Percentiles rank a stretch among this genome's conserved stretches.
Conservation (phyloP, 1,140 invertebrate genomes). For the Drosophila persimilis region DNA sequence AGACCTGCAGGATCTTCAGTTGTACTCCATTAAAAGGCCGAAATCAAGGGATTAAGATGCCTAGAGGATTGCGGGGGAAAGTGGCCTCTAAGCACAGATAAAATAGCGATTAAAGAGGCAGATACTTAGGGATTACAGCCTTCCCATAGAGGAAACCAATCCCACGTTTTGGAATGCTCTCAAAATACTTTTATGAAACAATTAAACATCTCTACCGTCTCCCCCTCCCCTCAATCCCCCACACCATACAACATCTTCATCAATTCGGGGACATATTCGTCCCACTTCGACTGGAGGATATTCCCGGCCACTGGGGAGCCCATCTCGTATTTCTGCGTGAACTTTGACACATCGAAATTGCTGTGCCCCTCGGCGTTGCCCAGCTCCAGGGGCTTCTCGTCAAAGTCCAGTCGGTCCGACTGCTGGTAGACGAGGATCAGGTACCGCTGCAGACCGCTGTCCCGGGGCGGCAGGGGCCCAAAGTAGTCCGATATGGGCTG, state of each 20-base stretch:
- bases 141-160: not conserved
- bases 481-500: slow-evolving; percentile 91
- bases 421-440: slow-evolving; percentile 94
- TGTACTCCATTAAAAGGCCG: slow-evolving; percentile 63
- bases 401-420: slow-evolving; percentile 57
- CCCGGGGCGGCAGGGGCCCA: slow-evolving; percentile 92
- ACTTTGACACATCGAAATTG: slow-evolving; percentile 90
- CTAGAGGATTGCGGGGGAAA: not conserved
- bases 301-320: slow-evolving; percentile 93
- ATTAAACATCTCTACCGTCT: not conserved
- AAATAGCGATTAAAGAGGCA: too few species aligned
- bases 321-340: slow-evolving; percentile 87
- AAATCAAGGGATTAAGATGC: slow-evolving; percentile 14
- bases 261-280: slow-evolving; percentile 91
- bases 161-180: slow-evolving; percentile 28
- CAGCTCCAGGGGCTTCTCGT: slow-evolving; percentile 83
- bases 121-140: not conserved
- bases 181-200: slow-evolving; percentile 16
- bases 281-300: slow-evolving; percentile 93
- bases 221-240: slow-evolving; percentile 14
- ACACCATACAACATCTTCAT: slow-evolving; percentile 61
- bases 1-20: slow-evolving; percentile 23
- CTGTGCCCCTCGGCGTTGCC: slow-evolving; percentile 88
- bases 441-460: slow-evolving; percentile 93
- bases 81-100: not conserved